Conservation (phyloP, 2,888 invertebrate genomes). For the Ichneumoninae sp. region DNA sequence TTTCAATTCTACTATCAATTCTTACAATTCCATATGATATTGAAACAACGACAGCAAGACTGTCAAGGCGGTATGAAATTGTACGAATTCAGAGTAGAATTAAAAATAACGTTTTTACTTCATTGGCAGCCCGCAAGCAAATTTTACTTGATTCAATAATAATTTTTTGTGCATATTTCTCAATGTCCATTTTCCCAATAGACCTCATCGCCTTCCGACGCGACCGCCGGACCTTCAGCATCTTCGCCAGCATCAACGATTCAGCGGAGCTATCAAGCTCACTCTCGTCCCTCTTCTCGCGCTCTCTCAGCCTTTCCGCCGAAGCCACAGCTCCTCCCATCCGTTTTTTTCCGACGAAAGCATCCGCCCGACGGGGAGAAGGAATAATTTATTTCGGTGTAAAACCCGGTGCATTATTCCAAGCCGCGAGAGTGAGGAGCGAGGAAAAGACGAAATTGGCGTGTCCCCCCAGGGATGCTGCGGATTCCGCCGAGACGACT, state of each 20-base stretch:
- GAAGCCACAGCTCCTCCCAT: neutral
- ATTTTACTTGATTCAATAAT: too few relatives aligned
- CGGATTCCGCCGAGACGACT: slow-evolving; percentile 47
- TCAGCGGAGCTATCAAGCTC: neutral
- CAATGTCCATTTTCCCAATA: too few relatives aligned
- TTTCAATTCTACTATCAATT: too few relatives aligned
- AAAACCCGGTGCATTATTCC: slow-evolving; percentile 45
- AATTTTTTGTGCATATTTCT: too few relatives aligned
- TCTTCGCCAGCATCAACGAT: neutral
- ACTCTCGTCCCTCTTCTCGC: neutral
- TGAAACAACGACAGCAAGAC: too few relatives aligned
- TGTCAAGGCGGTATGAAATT: too few relatives aligned
- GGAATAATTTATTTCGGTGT: slow-evolving; percentile 54
- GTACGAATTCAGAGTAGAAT: too few relatives aligned
- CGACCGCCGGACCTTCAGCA: too few relatives aligned
- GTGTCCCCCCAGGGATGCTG: slow-evolving; percentile 48
- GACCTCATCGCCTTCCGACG: too few relatives aligned
- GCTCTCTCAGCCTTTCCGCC: neutral
- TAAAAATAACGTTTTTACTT: too few relatives aligned
- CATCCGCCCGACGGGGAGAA: slow-evolving; percentile 11
- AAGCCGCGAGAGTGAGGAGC: slow-evolving; percentile 7
- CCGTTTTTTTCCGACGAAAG: neutral
- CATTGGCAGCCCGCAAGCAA: too few relatives aligned
- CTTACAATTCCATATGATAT: too few relatives aligned
- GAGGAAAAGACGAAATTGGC: slow-evolving; percentile 53